These are phyloP conservation scores for Cosmia trapezina DNA, from an alignment of 2,888 invertebrate species.

Conservation along the genomic window DNA sequence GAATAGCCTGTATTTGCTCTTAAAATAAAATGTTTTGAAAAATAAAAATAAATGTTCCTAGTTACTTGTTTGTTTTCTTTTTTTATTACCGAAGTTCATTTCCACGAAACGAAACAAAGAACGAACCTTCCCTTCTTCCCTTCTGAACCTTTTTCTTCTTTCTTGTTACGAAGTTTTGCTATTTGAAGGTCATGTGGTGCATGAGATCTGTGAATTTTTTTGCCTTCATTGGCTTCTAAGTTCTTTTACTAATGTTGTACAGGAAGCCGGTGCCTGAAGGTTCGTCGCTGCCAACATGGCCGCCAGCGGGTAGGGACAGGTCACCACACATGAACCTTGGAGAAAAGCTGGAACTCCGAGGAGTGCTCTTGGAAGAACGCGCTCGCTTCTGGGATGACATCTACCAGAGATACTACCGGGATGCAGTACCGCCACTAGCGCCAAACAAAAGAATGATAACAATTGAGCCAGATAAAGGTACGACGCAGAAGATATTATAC, in stretches of 20 bases:
- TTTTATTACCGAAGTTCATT: no score
- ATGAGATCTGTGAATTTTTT: no score
- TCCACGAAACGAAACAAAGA: no score
- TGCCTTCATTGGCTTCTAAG: neutral
- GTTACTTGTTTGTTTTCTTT: no score
- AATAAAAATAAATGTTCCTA: no score
- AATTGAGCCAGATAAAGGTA: neutral
- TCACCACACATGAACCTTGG: constrained; percentile 68
- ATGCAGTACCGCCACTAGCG: constrained; percentile 46
- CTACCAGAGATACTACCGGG: constrained; percentile 63
- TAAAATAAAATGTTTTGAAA: no score
- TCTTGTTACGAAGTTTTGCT: no score
- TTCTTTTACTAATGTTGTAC: constrained; percentile 1
- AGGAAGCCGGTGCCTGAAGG: constrained; percentile 71
- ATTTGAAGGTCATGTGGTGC: no score
- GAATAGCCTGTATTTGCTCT: no score
- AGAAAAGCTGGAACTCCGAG: constrained; percentile 59
- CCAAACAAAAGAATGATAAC: neutral
- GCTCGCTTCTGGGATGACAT: constrained; percentile 67
- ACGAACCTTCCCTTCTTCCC: no score
- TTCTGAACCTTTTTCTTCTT: no score
- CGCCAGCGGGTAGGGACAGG: constrained; percentile 53
- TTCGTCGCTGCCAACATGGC: constrained; percentile 67
- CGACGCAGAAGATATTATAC: neutral
- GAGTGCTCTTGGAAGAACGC: constrained; percentile 59